phyloP scores from a whole-genome alignment of 2,888 invertebrate genomes.

The Volucella inanis region DNA sequence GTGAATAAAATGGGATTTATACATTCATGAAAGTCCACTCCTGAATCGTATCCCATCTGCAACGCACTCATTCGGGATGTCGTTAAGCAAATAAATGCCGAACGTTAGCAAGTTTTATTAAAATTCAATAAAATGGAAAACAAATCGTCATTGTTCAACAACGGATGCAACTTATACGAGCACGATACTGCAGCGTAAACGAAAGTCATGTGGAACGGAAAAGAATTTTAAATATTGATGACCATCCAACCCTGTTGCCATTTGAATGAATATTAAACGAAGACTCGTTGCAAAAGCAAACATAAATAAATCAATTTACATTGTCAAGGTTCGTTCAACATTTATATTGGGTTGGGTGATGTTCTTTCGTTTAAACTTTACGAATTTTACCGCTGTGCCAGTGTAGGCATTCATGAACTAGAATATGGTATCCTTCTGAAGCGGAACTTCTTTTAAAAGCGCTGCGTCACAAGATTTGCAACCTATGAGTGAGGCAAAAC shows the following conservation, averaged over 20 bases:
- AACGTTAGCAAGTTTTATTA: background rate
- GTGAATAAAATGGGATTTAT: slow-evolving; percentile 40
- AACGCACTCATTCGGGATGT: background rate
- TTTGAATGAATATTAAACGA: slow-evolving; percentile 20
- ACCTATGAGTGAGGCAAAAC: no score
- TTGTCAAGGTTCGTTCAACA: slow-evolving; percentile 3
- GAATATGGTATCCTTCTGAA: no score
- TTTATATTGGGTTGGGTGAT: background rate
- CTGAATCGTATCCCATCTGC: no score
- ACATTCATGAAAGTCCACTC: background rate
- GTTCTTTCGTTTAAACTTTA: no score
- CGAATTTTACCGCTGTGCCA: no score
- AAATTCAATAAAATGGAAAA: slow-evolving; percentile 6
- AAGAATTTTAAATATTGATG: background rate
- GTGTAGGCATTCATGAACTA: no score
- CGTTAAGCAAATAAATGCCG: slow-evolving; percentile 24
- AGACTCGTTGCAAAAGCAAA: background rate
- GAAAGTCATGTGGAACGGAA: slow-evolving; percentile 27
- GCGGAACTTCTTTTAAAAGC: no score
- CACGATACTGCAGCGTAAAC: background rate
- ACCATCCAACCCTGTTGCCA: background rate
- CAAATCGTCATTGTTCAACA: background rate
- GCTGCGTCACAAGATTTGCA: no score
- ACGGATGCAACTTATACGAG: background rate
- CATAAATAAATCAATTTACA: slow-evolving; percentile 5